These are phyloP conservation scores for Carassius carassius DNA, from an alignment of 2,113 vertebrate genomes.

Conservation along the genomic window DNA sequence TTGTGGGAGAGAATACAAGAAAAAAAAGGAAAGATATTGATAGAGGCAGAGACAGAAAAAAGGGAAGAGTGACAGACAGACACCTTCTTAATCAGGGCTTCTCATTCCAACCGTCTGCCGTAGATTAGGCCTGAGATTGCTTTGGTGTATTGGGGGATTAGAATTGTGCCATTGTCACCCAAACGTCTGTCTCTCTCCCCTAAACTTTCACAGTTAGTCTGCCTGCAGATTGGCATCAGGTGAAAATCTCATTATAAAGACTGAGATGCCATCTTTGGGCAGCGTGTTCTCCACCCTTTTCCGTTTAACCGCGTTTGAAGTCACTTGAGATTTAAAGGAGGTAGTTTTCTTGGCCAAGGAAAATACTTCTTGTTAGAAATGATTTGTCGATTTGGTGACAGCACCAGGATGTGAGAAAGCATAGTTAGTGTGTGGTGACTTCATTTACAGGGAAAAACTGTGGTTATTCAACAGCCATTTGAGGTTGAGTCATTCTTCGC, in stretches of 20 bases:
- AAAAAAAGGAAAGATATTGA: not conserved
- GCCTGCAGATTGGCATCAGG: conserved; percentile 33
- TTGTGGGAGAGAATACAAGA: not conserved
- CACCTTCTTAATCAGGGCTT: conserved; percentile 9
- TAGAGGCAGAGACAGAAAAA: not conserved
- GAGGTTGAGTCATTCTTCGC: conserved; percentile 33
- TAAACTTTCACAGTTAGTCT: conserved; percentile 1
- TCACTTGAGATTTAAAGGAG: conserved; percentile 1
- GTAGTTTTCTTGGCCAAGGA: not conserved
- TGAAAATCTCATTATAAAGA: conserved; percentile 36
- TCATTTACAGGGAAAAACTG: not conserved
- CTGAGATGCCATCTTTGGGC: conserved; percentile 25
- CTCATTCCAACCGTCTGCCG: conserved; percentile 9
- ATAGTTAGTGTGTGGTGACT: conserved; percentile 23
- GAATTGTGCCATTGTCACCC: conserved; percentile 25
- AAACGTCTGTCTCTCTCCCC: conserved; percentile 1
- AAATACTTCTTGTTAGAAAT: conserved; percentile 18
- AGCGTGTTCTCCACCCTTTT: not conserved
- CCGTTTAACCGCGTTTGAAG: conserved; percentile 5
- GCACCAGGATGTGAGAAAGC: not conserved
- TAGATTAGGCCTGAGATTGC: conserved; percentile 37
- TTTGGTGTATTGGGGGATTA: conserved; percentile 31
- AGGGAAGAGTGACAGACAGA: conserved; percentile 11
- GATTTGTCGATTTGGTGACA: conserved; percentile 36
- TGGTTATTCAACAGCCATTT: conserved; percentile 12